phyloP scores from a whole-genome alignment of 2,888 invertebrate species.

The Metallyticus violacea region DNA sequence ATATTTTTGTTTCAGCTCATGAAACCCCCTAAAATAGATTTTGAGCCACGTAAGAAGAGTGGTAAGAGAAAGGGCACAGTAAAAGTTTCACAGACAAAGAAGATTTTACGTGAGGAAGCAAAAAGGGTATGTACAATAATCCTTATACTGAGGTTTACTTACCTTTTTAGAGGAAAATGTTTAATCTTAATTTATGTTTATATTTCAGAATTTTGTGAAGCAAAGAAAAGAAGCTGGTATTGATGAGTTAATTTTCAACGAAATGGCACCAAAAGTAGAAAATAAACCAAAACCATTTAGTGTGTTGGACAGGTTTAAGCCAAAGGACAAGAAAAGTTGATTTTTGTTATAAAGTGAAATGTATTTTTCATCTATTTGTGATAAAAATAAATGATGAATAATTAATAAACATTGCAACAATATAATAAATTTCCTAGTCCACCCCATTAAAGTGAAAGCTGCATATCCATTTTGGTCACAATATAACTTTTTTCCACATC shows the following conservation, averaged over 20 bases:
- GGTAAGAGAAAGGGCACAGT: conserved; percentile 75
- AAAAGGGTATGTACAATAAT: conserved; percentile 60
- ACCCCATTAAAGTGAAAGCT: no score
- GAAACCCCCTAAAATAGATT: conserved; percentile 74
- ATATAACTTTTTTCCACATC: no score
- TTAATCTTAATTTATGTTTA: conserved; percentile 7
- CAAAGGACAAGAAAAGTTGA: conserved; percentile 43
- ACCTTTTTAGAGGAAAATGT: no score
- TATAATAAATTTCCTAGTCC: no score
- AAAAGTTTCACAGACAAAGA: conserved; percentile 69
- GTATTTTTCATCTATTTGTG: not conserved
- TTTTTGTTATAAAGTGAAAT: not conserved
- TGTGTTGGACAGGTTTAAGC: conserved; percentile 69
- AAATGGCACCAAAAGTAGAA: conserved; percentile 37
- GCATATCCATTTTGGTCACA: no score
- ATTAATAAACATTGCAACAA: not conserved
- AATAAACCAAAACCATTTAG: conserved; percentile 43
- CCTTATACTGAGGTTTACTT: no score
- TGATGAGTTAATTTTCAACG: conserved; percentile 40
- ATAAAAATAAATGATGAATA: not conserved
- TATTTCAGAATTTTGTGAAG: conserved; percentile 54
- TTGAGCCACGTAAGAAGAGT: conserved; percentile 70
- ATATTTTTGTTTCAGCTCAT: conserved; percentile 41
- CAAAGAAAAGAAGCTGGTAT: conserved; percentile 49
- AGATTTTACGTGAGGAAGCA: conserved; percentile 67